Evolutionary conservation across 2,797 vertebrate genomes (phyloP).

Genomic region (Clarias pachynema): DNA sequence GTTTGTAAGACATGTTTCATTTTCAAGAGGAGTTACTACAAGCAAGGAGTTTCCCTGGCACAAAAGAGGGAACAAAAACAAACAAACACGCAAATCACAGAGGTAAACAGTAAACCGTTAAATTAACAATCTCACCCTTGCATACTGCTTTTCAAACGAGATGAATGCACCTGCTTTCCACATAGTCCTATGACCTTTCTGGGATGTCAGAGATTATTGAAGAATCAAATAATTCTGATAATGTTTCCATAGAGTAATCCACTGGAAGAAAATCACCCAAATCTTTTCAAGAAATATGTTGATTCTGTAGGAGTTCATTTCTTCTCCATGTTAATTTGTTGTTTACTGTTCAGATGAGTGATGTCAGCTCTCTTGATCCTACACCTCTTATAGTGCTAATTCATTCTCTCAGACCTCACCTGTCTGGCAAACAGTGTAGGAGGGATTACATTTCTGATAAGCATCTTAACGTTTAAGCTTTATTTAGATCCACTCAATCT

Average conservation of each 20-base stretch:
- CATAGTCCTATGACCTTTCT: neutral
- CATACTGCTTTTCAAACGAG: neutral
- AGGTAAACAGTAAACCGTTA: neutral
- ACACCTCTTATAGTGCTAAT: neutral
- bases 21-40: too few species aligned
- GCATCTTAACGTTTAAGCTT: constrained; percentile 66
- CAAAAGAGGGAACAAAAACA: too few species aligned
- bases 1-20: too few species aligned
- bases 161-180: constrained; percentile 13
- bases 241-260: neutral
- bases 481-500: constrained; percentile 57
- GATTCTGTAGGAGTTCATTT: neutral
- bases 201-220: neutral
- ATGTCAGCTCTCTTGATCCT: neutral
- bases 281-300: neutral
- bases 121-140: constrained; percentile 31
- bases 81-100: neutral
- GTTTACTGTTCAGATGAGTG: neutral
- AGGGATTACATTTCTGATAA: constrained; percentile 64
- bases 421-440: constrained; percentile 26
- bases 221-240: neutral
- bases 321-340: neutral
- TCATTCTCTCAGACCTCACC: constrained; percentile 12
- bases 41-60: too few species aligned
- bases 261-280: neutral